These are phyloP conservation scores for Rhinolophus ferrumequinum DNA, from an alignment of 2,113 vertebrate species.

Conservation along the genomic window DNA sequence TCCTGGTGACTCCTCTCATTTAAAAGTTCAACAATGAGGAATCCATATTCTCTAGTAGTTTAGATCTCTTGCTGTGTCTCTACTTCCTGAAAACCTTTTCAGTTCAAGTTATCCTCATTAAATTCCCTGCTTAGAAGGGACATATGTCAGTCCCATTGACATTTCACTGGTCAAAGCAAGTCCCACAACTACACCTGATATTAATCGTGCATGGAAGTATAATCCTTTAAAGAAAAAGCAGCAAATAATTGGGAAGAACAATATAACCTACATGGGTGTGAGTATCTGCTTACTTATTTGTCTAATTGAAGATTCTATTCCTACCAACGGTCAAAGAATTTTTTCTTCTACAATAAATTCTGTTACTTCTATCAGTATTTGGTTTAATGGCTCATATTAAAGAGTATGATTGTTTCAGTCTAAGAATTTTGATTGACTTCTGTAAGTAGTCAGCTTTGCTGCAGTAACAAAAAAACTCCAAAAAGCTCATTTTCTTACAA, in stretches of 20 bases:
- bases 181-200: background rate
- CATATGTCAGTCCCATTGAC: background rate
- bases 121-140: background rate
- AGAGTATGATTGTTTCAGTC: background rate
- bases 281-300: background rate
- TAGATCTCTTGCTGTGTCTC: background rate
- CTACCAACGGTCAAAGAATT: background rate
- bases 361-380: background rate
- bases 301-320: background rate
- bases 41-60: background rate
- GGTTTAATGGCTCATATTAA: background rate
- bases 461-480: background rate
- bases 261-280: background rate
- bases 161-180: background rate
- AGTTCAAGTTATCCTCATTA: background rate
- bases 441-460: background rate
- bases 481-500: background rate
- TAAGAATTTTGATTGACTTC: background rate
- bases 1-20: background rate
- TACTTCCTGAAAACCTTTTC: background rate
- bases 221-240: background rate
- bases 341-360: background rate
- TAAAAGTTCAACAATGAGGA: background rate
- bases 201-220: background rate
- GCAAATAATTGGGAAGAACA: background rate